phyloP scores from a whole-genome alignment of 1,140 invertebrate species.

The Radopholus similis region DNA sequence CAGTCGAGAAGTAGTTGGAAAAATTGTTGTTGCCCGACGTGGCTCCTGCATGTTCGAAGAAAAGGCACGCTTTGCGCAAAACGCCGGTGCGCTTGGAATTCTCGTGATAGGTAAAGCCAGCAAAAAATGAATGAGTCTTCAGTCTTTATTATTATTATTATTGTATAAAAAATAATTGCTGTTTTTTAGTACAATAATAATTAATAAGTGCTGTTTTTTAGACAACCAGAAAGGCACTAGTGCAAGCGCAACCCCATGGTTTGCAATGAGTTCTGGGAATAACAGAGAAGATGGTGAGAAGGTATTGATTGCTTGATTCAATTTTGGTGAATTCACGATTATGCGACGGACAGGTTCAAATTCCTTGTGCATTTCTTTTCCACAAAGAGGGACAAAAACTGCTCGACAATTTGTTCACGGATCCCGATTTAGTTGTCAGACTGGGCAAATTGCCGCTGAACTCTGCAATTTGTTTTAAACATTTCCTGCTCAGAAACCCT shows the following conservation, averaged over 20 bases:
- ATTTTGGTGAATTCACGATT: not conserved
- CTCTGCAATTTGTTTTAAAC: slow-evolving; percentile 17
- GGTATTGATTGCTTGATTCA: not conserved
- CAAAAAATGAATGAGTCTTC: not conserved
- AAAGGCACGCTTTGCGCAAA: slow-evolving; percentile 76
- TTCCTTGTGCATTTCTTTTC: slow-evolving; percentile 86
- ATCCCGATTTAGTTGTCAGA: slow-evolving; percentile 27
- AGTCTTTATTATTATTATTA: not conserved
- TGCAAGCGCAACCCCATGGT: slow-evolving; percentile 72
- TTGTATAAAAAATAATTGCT: not conserved
- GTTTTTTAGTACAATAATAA: not conserved
- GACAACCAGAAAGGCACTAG: slow-evolving; percentile 77
- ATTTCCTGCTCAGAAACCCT: slow-evolving; percentile 16
- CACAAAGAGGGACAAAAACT: slow-evolving; percentile 72
- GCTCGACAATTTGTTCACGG: slow-evolving; percentile 59
- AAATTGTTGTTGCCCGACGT: slow-evolving; percentile 78
- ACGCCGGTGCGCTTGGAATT: slow-evolving; percentile 75
- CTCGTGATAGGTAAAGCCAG: slow-evolving; percentile 71
- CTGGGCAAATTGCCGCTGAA: slow-evolving; percentile 10
- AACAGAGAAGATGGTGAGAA: slow-evolving; percentile 68
- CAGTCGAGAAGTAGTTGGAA: slow-evolving; percentile 67
- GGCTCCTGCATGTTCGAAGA: slow-evolving; percentile 93
- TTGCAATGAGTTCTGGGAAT: slow-evolving; percentile 83
- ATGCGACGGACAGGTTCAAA: slow-evolving; percentile 69
- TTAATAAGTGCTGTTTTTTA: slow-evolving; percentile 30